phyloP scores from a whole-genome alignment of 1,140 invertebrate genomes.

The Aphelinus atriplicis region DNA sequence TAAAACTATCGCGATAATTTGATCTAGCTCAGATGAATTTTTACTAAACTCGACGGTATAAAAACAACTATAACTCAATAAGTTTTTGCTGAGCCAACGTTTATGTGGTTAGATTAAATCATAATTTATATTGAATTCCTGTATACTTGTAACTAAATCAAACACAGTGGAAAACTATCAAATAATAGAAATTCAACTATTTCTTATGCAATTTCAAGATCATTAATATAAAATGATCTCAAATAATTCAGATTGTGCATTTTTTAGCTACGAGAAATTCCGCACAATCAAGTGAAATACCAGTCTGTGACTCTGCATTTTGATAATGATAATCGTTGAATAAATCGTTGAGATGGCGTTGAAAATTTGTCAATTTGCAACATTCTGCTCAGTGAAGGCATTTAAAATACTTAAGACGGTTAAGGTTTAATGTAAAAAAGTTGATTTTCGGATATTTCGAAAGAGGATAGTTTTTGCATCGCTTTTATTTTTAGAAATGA shows the following conservation, averaged over 20 bases:
- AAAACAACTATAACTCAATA: not conserved
- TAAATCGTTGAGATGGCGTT: no score
- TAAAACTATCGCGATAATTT: constrained; percentile 15
- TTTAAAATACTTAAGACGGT: constrained; percentile 18
- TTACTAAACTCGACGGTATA: not conserved
- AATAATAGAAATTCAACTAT: no score
- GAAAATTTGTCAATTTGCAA: not conserved
- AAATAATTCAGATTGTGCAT: not conserved
- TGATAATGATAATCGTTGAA: not conserved
- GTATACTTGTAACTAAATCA: no score
- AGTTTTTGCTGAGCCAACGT: not conserved
- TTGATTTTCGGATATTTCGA: no score
- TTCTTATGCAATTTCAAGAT: not conserved
- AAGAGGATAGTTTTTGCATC: no score
- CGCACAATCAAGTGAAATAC: not conserved
- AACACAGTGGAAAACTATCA: no score
- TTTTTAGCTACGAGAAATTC: not conserved
- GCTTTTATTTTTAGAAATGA: no score
- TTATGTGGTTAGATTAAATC: no score
- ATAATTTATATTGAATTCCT: no score
- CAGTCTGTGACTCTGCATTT: not conserved
- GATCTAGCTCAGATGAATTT: not conserved
- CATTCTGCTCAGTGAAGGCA: constrained; percentile 5
- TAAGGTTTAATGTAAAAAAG: no score
- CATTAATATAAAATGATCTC: constrained; percentile 20